phyloP scores from a whole-genome alignment of 2,797 vertebrate genomes.

The Phrynocephalus vlangalii region DNA sequence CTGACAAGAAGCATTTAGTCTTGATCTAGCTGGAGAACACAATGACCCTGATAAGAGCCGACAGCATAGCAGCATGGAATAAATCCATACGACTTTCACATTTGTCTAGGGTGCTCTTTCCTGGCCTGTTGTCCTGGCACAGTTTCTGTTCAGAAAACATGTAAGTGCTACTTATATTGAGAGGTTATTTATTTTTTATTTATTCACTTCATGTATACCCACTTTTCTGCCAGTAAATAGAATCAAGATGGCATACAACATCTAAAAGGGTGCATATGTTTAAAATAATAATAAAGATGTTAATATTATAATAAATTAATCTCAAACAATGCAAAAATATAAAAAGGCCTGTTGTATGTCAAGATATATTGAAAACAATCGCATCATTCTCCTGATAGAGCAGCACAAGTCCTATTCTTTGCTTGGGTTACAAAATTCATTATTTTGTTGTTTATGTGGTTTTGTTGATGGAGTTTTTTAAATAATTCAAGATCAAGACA shows the following conservation, averaged over 20 bases:
- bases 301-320: no score
- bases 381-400: no score
- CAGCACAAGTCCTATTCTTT: neutral
- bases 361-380: no score
- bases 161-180: neutral
- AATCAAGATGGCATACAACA: no score
- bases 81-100: neutral
- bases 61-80: neutral
- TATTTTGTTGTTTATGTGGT: neutral
- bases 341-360: no score
- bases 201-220: no score
- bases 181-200: no score
- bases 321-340: no score
- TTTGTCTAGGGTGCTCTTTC: no score
- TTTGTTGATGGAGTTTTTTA: neutral
- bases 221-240: no score
- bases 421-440: neutral
- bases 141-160: neutral
- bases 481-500: neutral
- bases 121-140: neutral
- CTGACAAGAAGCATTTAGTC: neutral
- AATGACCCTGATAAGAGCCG: neutral
- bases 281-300: no score
- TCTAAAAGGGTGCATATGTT: no score
- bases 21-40: neutral